Evolutionary conservation across 2,797 vertebrate genomes (phyloP).

Genomic region (Astyanax mexicanus): DNA sequence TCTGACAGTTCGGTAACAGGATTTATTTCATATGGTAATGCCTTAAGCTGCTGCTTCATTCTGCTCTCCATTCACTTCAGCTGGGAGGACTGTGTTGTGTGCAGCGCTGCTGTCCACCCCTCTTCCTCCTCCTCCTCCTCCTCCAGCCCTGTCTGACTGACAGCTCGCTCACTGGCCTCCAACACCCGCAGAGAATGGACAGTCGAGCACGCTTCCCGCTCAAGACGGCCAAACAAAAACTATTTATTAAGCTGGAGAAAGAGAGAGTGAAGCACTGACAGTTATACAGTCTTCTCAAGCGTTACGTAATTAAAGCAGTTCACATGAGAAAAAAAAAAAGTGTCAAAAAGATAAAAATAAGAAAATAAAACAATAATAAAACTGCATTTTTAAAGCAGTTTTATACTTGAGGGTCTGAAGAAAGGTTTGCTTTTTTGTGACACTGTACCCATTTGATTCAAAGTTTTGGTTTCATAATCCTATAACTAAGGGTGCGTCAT

Average conservation of each 20-base stretch:
- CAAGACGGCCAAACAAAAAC: slow-evolving; percentile 7
- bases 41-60: slow-evolving; percentile 16
- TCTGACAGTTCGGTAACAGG: slow-evolving; percentile 25
- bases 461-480: too few relatives aligned
- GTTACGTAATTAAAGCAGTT: background rate
- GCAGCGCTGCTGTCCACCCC: background rate
- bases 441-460: too few relatives aligned
- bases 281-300: slow-evolving; percentile 2
- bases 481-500: too few relatives aligned
- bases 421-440: too few relatives aligned
- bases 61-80: slow-evolving; percentile 24
- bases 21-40: slow-evolving; percentile 47
- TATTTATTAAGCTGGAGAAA: background rate
- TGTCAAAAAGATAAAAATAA: background rate
- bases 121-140: background rate
- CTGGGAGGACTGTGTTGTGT: slow-evolving; percentile 22
- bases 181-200: slow-evolving; percentile 56
- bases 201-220: slow-evolving; percentile 58
- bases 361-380: too few relatives aligned
- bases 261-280: background rate
- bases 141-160: slow-evolving; percentile 24
- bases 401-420: too few relatives aligned
- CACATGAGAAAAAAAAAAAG: background rate
- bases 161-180: slow-evolving; percentile 20
- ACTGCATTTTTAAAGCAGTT: too few relatives aligned